Percentiles rank a stretch among this genome's conserved stretches.
Conservation (phyloP, 1,140 invertebrate genomes). For the Panagrolaimus sp. region DNA sequence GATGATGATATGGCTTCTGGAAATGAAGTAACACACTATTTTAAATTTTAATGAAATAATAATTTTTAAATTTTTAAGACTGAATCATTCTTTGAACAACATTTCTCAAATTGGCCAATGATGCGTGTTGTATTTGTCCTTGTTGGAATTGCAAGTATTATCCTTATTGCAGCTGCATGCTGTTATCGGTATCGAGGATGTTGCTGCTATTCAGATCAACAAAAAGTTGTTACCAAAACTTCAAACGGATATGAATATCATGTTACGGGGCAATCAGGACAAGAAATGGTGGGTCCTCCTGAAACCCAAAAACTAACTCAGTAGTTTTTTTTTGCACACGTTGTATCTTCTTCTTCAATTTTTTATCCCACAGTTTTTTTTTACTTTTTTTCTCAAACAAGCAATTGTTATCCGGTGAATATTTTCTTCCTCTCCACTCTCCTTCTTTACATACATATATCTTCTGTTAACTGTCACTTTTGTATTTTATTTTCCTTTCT, state of each 20-base stretch:
- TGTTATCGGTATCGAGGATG: constrained; percentile 9
- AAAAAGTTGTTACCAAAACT: constrained; percentile 11
- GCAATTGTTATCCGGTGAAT: constrained; percentile 6
- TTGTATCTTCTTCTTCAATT: neutral
- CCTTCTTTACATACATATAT: too few relatives aligned
- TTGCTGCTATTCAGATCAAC: constrained; percentile 9
- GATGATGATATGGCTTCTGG: neutral
- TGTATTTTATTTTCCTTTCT: too few relatives aligned
- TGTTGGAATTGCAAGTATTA: neutral
- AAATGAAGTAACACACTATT: neutral
- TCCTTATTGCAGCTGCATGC: neutral
- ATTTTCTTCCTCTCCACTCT: neutral
- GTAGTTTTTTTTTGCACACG: neutral
- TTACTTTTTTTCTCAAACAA: too few relatives aligned
- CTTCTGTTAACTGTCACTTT: too few relatives aligned
- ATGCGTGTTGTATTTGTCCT: constrained; percentile 1
- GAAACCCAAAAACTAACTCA: constrained; percentile 16
- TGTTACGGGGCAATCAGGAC: neutral
- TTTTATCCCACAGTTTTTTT: too few relatives aligned
- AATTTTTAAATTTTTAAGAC: neutral
- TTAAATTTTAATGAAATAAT: neutral
- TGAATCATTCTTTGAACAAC: neutral
- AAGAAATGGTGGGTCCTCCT: constrained; percentile 18
- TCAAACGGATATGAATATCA: constrained; percentile 11
- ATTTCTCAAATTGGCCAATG: neutral